Conservation (phyloP, 2,113 vertebrate species). For the Oncorhynchus tshawytscha region DNA sequence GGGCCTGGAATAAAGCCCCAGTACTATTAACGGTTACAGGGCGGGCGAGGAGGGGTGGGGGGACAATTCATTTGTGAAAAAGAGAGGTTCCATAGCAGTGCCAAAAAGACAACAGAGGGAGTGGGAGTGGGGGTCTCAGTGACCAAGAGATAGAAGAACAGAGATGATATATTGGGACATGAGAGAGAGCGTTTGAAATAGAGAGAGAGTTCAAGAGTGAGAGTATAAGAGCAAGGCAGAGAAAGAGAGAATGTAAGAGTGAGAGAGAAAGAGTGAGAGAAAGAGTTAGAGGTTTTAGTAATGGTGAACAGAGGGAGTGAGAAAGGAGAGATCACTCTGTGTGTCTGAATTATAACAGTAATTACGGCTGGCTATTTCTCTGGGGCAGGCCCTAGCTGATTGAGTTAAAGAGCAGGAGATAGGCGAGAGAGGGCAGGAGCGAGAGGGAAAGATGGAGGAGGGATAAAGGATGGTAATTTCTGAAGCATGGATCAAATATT, state of each 20-base stretch:
- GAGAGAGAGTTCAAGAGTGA: neutral
- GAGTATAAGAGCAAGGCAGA: neutral
- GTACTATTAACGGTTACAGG: neutral
- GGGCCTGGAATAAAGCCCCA: constrained; percentile 2
- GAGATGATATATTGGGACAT: neutral
- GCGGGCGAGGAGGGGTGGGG: neutral
- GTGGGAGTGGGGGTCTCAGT: neutral
- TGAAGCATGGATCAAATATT: neutral
- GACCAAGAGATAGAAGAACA: neutral
- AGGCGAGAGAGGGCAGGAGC: neutral
- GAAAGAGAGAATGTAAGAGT: constrained; percentile 1
- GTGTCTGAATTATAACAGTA: neutral
- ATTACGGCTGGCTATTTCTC: neutral
- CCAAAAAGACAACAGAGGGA: neutral
- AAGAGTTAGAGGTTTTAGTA: neutral
- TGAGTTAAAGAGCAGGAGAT: neutral
- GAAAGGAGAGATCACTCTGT: neutral
- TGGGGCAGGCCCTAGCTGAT: neutral
- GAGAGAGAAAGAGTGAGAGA: neutral
- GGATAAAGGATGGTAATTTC: neutral
- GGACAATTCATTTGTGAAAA: neutral
- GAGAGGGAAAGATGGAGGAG: neutral
- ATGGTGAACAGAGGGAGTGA: neutral
- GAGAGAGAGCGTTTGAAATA: neutral
- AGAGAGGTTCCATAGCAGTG: neutral